Evolutionary conservation across 2,113 vertebrate species (phyloP).

Genomic region (Menura novaehollandiae): DNA sequence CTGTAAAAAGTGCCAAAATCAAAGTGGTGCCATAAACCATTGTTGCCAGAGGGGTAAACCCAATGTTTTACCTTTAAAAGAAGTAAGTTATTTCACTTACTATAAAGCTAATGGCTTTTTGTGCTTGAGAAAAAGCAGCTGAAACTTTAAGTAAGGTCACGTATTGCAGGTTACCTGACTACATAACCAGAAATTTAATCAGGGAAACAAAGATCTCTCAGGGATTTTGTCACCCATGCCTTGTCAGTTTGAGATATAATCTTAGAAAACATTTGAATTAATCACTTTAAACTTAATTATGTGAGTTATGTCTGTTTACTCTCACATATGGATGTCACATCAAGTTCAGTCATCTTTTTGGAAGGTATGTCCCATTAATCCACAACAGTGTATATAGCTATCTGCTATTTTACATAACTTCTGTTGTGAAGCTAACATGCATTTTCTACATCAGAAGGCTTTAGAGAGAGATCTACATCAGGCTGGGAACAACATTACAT

Average conservation of each 20-base stretch:
- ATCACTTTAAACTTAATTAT: neutral
- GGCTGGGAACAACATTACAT: neutral
- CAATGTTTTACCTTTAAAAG: neutral
- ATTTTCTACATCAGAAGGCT: neutral
- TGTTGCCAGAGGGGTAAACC: neutral
- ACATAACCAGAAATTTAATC: neutral
- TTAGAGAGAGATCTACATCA: neutral
- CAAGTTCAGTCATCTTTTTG: accelerated
- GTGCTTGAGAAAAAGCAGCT: neutral
- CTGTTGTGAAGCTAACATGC: neutral
- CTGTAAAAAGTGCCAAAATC: neutral
- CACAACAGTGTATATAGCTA: accelerated
- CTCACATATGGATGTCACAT: neutral
- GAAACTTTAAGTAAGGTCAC: neutral
- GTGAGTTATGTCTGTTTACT: neutral
- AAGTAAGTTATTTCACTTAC: neutral
- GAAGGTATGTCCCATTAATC: neutral
- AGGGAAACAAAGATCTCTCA: neutral
- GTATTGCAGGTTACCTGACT: neutral
- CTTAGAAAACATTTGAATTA: neutral
- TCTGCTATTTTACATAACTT: neutral
- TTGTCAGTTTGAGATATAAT: neutral
- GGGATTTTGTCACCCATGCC: neutral
- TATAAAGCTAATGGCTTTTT: neutral
- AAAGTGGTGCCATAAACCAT: neutral